A percentile compares a stretch with the other conserved stretches of the same genome.
Evolutionary conservation across 2,797 vertebrate species (phyloP).

Genomic region (Pangasius macronema): DNA sequence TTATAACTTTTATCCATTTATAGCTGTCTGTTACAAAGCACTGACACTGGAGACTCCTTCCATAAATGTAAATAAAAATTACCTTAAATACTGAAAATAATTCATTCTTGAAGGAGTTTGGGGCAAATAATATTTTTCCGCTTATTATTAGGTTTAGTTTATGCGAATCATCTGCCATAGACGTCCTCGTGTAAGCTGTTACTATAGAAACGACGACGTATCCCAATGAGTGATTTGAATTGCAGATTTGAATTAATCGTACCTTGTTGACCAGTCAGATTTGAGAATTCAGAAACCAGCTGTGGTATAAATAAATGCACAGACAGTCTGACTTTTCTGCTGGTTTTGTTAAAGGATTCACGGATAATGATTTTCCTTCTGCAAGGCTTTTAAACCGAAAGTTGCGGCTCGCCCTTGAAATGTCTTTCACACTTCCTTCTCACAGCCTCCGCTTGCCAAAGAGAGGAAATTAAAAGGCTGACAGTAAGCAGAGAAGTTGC

Average conservation of each 20-base stretch:
- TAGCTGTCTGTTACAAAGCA: background rate
- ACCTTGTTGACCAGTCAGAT: too few species aligned
- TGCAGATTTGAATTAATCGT: too few species aligned
- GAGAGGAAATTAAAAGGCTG: slow-evolving; percentile 51
- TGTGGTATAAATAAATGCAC: background rate
- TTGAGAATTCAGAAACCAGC: background rate
- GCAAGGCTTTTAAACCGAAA: slow-evolving; percentile 8
- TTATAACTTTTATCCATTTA: background rate
- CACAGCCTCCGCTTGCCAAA: slow-evolving; percentile 22
- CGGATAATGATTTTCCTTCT: background rate
- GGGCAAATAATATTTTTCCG: too few species aligned
- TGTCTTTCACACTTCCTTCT: slow-evolving; percentile 31
- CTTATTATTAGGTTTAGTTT: background rate
- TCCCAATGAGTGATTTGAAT: background rate
- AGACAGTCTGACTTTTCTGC: too few species aligned
- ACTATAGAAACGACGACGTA: background rate
- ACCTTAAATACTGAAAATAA: background rate
- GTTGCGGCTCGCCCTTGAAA: slow-evolving; percentile 34
- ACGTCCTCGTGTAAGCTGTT: background rate
- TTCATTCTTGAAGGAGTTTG: background rate
- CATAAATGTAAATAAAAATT: background rate
- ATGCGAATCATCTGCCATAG: too few species aligned
- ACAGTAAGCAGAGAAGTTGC: slow-evolving; percentile 18
- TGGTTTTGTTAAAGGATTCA: background rate
- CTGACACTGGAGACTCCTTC: background rate